A percentile compares a stretch with the other conserved stretches of the same genome.
Conservation (phyloP, 2,797 vertebrate genomes). For the Sphaeramia orbicularis region DNA sequence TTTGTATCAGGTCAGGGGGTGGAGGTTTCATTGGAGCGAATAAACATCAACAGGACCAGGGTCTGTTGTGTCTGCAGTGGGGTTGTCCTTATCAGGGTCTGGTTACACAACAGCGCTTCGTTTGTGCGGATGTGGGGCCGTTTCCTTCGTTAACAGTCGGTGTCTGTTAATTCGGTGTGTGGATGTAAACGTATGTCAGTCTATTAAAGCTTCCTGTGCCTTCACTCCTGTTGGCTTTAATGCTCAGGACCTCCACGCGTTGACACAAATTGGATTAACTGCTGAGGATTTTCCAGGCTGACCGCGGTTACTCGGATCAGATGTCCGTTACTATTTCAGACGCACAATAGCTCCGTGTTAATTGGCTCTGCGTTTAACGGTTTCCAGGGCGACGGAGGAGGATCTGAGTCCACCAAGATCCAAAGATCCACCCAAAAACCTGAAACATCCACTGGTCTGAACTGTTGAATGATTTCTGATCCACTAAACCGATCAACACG, state of each 20-base stretch:
- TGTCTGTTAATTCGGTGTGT: background rate
- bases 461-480: too few species aligned
- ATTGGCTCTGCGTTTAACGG: constrained; percentile 41
- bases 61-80: background rate
- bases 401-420: too few species aligned
- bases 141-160: background rate
- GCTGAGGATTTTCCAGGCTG: constrained; percentile 58
- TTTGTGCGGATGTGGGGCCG: background rate
- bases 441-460: too few species aligned
- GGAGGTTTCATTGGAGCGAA: background rate
- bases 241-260: constrained; percentile 57
- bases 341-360: constrained; percentile 35
- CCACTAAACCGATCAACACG: too few species aligned
- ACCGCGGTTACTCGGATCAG: constrained; percentile 44
- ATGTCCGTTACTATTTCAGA: constrained; percentile 59
- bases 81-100: background rate
- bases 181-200: background rate
- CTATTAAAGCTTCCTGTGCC: constrained; percentile 23
- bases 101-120: background rate
- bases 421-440: too few species aligned
- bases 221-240: constrained; percentile 56
- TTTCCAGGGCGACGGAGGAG: constrained; percentile 46
- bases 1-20: background rate
- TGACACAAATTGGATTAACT: constrained; percentile 73
- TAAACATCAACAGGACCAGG: background rate